Evolutionary conservation across 2,113 vertebrate genomes (phyloP).

Genomic region (Tichodroma muraria): DNA sequence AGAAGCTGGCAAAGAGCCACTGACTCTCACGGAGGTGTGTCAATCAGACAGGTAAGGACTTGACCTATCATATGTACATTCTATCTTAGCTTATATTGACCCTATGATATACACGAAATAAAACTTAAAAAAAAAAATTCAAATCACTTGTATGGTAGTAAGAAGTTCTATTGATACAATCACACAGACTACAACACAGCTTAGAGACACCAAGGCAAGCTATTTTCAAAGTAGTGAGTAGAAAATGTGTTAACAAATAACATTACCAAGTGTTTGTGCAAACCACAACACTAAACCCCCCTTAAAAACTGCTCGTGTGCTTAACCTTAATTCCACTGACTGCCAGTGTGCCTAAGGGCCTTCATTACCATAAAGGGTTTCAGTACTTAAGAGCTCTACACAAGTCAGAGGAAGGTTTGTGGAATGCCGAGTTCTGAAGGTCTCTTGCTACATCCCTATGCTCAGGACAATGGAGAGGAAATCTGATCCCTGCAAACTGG

Average conservation of each 20-base stretch:
- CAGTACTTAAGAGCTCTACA: neutral
- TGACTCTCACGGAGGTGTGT: neutral
- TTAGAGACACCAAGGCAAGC: neutral
- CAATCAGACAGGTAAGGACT: neutral
- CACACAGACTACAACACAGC: neutral
- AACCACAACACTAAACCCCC: neutral
- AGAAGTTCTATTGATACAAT: neutral
- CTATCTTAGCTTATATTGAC: neutral
- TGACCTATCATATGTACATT: neutral
- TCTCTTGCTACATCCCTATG: neutral
- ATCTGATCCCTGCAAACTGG: neutral
- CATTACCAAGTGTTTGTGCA: neutral
- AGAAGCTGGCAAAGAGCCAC: neutral
- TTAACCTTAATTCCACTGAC: neutral
- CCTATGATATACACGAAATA: neutral
- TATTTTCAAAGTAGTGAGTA: neutral
- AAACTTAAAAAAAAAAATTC: neutral
- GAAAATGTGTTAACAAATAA: neutral
- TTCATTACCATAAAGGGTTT: neutral
- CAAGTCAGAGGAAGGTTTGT: neutral
- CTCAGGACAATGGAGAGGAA: neutral
- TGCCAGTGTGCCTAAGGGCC: neutral
- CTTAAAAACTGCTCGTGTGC: neutral
- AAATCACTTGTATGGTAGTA: neutral
- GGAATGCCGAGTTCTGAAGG: neutral